Base-by-base conservation (phyloP, 2,888 invertebrate genomes). In the Tiphia femorata region DNA sequence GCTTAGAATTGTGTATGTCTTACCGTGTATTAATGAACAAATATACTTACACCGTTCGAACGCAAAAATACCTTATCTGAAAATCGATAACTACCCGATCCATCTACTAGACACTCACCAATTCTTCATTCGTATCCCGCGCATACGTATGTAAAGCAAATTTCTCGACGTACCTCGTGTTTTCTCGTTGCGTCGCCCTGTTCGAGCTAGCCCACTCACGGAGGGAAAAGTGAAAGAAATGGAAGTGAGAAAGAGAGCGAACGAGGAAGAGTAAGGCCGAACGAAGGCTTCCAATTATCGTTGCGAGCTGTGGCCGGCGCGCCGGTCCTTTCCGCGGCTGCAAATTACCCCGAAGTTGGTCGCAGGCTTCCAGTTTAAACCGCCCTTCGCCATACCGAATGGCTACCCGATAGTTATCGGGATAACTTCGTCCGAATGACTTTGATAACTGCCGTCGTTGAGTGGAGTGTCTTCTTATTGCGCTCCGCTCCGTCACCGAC, bases 321-420 rank as follows among this genome's bases (percentile, higher is more conserved):
- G n/a, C n/a, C n/a, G n/a, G n/a, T n/a, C 37, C 38, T 44, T 50
- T 51, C 49, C 50, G 35, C 38, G 35, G 44, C 56, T 60, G 62
- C 54, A 52, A 69, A 70, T 68, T 67, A 64, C 57, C 58, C 63
- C 44, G 42, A 58, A 70, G 58, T 64, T 66, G 27, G 50, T 16
- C 19, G 33, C 23, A 42, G 19, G 12, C 12, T 43, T n/a, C 29
- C 52, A 57, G 49, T 68, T 58, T 58, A 58, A n/a, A 69, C 65
- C 64, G 55, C 47, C n/a, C n/a, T n/a, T n/a, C 23, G 37, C 37
- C 50, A 23, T 29, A 5, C 35, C 49, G 50, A 64, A 60, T 49
- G 52, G 58, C 48, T 40, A 14, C 50, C 42, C 59, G 63, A 66
- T 49, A 50, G 57, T 64, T 63, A 58, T 58, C 54, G 17, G 54